Evolutionary conservation across 1,140 invertebrate species (phyloP), one percentile per base, ranked within the genome.

Genomic region (Drosophila neocordata): DNA sequence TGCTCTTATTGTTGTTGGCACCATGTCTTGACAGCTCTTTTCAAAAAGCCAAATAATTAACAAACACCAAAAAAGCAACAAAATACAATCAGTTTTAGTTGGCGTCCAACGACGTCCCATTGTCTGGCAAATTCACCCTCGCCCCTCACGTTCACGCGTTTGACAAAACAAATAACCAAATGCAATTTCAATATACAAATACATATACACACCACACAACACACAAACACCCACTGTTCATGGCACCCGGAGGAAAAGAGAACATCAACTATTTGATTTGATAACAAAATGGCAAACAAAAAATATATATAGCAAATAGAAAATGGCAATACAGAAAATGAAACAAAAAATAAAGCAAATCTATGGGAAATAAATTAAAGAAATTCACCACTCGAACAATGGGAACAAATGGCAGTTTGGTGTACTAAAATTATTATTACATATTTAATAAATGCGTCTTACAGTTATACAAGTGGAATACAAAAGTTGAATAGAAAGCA

Each of bases 31-130:
- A 85, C 82, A 87, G 82, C 81, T 77, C 70, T 69, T 75, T 75
- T 75, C 57, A 68, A 56, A 48, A 56, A 67, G 64, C 58, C 60
- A 87, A 84, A 87, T 87, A 85, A 85, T 84, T 84, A 84, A 77
- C 78, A 64, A 65, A 72, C 60, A 73, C 24, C 73, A 61, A 69
- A 34, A 48, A 18, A 56, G 15, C 31, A n/a, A 18, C 15, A 56
- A 35, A 31, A 22, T 68, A 38, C 56, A 58, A 37, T 58, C 48
- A 76, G 72, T 71, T 31, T 55, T 24, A 57, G 51, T 57, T 63
- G 72, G 53, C 71, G 60, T 74, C 56, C 34, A 67, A 73, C 61
- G 81, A 74, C 82, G 81, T 74, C 77, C 82, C 51, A 71, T 81
- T 84, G 81, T 84, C 82, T 84, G 77, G 52, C 66, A 64, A 18